Evolutionary conservation across 1,140 invertebrate species (phyloP).

Genomic region (Drosophila navojoa): DNA sequence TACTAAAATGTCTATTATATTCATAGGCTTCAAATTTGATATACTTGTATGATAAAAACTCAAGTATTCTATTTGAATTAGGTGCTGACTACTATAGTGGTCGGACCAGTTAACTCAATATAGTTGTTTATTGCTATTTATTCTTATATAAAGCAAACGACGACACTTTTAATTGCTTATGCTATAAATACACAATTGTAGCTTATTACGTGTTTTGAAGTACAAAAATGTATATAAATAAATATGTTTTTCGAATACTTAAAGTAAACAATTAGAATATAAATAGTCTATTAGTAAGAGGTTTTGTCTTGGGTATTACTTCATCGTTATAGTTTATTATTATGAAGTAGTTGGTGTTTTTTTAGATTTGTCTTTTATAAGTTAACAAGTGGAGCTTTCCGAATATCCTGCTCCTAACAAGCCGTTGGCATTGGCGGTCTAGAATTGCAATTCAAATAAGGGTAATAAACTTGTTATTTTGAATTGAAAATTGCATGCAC

Average conservation of each 20-base stretch:
- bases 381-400: slow-evolving; percentile 7
- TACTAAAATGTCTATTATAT: not conserved
- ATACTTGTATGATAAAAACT: too few relatives aligned
- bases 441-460: slow-evolving; percentile 39
- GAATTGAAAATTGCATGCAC: slow-evolving; percentile 47
- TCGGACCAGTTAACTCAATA: too few relatives aligned
- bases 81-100: not conserved
- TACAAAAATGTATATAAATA: slow-evolving; percentile 74
- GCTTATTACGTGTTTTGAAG: slow-evolving; percentile 58
- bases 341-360: slow-evolving; percentile 1
- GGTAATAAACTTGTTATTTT: slow-evolving; percentile 3
- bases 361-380: slow-evolving; percentile 6
- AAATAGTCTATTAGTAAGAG: slow-evolving; percentile 56
- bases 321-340: slow-evolving; percentile 2
- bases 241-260: slow-evolving; percentile 51
- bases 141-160: not conserved
- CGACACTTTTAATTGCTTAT: slow-evolving; percentile 40
- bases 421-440: slow-evolving; percentile 63
- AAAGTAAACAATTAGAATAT: slow-evolving; percentile 60
- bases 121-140: not conserved
- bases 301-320: slow-evolving; percentile 10
- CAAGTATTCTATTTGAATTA: not conserved
- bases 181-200: slow-evolving; percentile 49
- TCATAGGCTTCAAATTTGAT: too few relatives aligned
- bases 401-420: slow-evolving; percentile 51